Evolutionary conservation across 2,113 vertebrate genomes (phyloP), one percentile per base, ranked within the genome.

Genomic region (Odontesthes bonariensis): DNA sequence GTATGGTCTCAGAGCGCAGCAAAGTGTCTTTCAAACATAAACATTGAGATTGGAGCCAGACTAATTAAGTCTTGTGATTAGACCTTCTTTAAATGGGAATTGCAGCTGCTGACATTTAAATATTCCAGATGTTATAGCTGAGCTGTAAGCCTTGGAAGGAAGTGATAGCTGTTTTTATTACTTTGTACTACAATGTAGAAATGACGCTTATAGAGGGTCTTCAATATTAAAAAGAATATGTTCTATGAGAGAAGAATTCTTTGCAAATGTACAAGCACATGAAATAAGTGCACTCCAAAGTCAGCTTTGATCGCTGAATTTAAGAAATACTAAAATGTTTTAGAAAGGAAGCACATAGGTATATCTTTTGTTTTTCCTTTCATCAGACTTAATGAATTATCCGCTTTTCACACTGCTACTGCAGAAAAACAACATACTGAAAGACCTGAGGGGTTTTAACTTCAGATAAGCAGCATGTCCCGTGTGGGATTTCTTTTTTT

Each of bases 51-150:
- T 65, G 67, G 83, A 84, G 59, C 51, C 3, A 14, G 57, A 64
- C 64, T 87, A 66, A 75, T 86, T 86, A 74, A 68, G 68, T 71
- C 49, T 59, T 66, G 66, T 53, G 77, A 80, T 74, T 56, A 77
- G 73, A 86, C 77, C 65, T 74, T 56, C 35, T 79, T 72, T 64
- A 78, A 88, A 90, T 87, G 78, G 73, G 58, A 86, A 61, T 73
- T 84, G 68, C 84, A 81, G 83, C 77, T 83, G 79, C 75, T 81
- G 66, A 84, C 82, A 62, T 82, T 88, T 86, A 83, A 64, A 72
- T 84, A 57, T 75, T 85, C 84, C 90, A 87, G 73, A 75, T 82
- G 86, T 70, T 76, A 35, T 77, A 64, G 68, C 79, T 60, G 31
- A 83, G 63, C 65, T 49, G 53, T 89, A 85, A 74, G 79, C 77